These are phyloP conservation scores for Drosophila sordidapex DNA, from an alignment of 2,888 invertebrate species.

Conservation along the genomic window DNA sequence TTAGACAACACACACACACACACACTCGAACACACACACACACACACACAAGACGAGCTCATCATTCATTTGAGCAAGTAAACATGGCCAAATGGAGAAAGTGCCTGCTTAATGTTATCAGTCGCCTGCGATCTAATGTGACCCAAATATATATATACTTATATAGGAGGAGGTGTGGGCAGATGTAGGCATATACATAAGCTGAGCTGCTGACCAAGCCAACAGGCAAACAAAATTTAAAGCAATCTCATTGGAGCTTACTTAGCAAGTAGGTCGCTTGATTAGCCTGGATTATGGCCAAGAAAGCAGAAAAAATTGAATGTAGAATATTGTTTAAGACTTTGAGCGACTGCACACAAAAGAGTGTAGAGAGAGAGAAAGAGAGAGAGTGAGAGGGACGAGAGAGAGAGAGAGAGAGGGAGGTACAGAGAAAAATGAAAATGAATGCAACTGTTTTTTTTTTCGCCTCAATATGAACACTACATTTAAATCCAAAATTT, in stretches of 20 bases:
- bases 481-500: neutral
- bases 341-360: neutral
- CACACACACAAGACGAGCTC: slow-evolving; percentile 42
- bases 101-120: slow-evolving; percentile 72
- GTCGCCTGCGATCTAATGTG: slow-evolving; percentile 65
- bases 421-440: neutral
- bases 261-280: slow-evolving; percentile 42
- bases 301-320: slow-evolving; percentile 9
- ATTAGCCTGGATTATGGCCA: slow-evolving; percentile 38
- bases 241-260: slow-evolving; percentile 46
- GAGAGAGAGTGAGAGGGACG: too few relatives aligned
- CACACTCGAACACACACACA: neutral
- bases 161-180: neutral
- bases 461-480: too few relatives aligned
- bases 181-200: slow-evolving; percentile 7
- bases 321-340: neutral
- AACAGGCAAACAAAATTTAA: slow-evolving; percentile 59
- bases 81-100: slow-evolving; percentile 67
- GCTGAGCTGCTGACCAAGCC: slow-evolving; percentile 47
- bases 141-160: slow-evolving; percentile 60
- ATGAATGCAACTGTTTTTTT: neutral
- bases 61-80: slow-evolving; percentile 69
- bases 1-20: slow-evolving; percentile 53
- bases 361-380: neutral
- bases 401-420: neutral